Evolutionary conservation across 2,888 invertebrate genomes (phyloP).

Genomic region (Ophion ellenae): DNA sequence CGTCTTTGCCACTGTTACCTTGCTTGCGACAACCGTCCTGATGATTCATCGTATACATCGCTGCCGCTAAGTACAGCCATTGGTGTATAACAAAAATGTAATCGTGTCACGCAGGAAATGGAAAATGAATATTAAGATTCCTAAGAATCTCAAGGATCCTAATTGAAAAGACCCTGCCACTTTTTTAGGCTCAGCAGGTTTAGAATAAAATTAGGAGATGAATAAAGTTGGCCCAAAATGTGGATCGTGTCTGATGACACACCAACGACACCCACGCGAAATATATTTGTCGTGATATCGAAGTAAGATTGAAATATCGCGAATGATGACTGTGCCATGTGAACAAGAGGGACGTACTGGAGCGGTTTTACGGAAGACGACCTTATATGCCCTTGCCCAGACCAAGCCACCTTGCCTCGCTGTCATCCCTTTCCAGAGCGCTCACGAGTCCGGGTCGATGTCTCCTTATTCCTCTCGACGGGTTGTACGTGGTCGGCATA

Average conservation of each 20-base stretch:
- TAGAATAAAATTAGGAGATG: not conserved
- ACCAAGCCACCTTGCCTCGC: constrained; percentile 32
- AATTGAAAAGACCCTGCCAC: not conserved
- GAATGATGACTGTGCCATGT: constrained; percentile 26
- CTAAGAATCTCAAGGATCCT: not conserved
- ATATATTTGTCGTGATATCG: constrained; percentile 7
- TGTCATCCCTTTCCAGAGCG: constrained; percentile 12
- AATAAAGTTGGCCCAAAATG: not conserved
- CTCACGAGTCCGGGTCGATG: constrained; percentile 63
- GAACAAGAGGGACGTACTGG: constrained; percentile 39
- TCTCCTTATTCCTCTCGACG: constrained; percentile 64
- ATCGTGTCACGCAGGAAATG: not conserved
- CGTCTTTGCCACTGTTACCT: not conserved
- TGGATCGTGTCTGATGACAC: not conserved
- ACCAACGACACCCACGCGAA: not conserved
- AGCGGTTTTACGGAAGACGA: constrained; percentile 26
- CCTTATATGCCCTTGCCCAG: constrained; percentile 55
- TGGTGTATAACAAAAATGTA: not conserved
- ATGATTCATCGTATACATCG: constrained; percentile 33
- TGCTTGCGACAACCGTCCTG: constrained; percentile 16
- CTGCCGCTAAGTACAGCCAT: constrained; percentile 11
- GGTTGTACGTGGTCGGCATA: constrained; percentile 62
- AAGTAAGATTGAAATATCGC: constrained; percentile 18
- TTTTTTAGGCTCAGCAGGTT: not conserved
- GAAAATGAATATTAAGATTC: not conserved